Evolutionary conservation across 2,113 vertebrate genomes (phyloP).

Genomic region (Arothron firmamentum): DNA sequence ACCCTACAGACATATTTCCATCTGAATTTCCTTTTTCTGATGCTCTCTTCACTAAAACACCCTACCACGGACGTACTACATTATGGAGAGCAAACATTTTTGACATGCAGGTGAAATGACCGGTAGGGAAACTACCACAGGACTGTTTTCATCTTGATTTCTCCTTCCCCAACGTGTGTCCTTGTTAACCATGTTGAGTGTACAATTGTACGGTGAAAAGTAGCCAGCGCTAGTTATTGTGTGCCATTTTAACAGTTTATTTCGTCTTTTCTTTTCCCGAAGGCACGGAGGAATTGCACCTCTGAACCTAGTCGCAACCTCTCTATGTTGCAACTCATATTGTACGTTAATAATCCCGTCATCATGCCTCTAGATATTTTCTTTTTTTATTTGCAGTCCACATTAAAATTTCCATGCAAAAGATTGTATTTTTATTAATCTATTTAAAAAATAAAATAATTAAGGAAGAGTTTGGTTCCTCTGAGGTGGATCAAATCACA

Average conservation of each 20-base stretch:
- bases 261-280: conserved; percentile 30
- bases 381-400: conserved; percentile 82
- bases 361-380: conserved; percentile 80
- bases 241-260: conserved; percentile 79
- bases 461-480: conserved; percentile 84
- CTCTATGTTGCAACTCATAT: conserved; percentile 76
- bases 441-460: conserved; percentile 94
- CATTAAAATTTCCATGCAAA: conserved; percentile 86
- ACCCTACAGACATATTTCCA: conserved; percentile 37
- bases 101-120: conserved; percentile 64
- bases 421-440: conserved; percentile 99
- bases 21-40: conserved; percentile 54
- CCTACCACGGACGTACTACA: conserved; percentile 86
- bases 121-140: conserved; percentile 39
- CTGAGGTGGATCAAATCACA: conserved; percentile 82
- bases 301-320: conserved; percentile 76
- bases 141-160: conserved; percentile 50
- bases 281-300: conserved; percentile 51
- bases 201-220: conserved; percentile 93
- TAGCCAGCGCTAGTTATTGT: conserved; percentile 96
- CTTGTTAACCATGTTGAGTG: conserved; percentile 96
- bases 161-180: conserved; percentile 78
- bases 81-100: conserved; percentile 65
- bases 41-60: conserved; percentile 73
- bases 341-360: conserved; percentile 67